Conservation (phyloP, 2,888 invertebrate genomes). For the Chouioia cunea region DNA sequence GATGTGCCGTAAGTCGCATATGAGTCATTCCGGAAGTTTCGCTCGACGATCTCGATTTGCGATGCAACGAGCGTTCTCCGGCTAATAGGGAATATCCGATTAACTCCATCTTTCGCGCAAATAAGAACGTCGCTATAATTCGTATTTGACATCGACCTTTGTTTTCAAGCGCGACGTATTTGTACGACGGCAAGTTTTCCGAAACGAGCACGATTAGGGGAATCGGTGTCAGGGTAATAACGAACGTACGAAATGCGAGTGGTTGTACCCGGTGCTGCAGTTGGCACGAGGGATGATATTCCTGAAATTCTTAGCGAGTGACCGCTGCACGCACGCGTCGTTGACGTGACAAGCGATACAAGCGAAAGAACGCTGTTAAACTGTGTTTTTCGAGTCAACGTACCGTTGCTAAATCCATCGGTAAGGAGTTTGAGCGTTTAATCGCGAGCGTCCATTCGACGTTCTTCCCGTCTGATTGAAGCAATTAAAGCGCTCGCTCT, state of each 20-base stretch:
- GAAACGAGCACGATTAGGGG: no score
- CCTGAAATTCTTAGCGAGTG: no score
- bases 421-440: constrained; percentile 41
- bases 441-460: constrained; percentile 27
- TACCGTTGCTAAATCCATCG: constrained; percentile 35
- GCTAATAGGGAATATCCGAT: constrained; percentile 19
- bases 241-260: background rate
- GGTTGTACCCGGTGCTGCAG: background rate
- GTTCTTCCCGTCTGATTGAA: constrained; percentile 41
- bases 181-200: no score
- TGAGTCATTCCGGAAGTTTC: constrained; percentile 33
- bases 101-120: background rate
- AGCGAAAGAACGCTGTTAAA: background rate
- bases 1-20: background rate
- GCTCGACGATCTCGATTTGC: constrained; percentile 24
- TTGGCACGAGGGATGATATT: no score
- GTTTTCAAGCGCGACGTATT: no score
- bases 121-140: background rate
- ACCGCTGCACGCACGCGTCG: no score
- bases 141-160: background rate
- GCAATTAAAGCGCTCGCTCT: constrained; percentile 31
- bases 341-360: no score
- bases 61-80: constrained; percentile 15
- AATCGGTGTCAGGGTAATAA: no score
- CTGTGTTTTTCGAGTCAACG: constrained; percentile 24